Base-by-base conservation (phyloP, 1,140 invertebrate genomes). In the Apis florea region DNA sequence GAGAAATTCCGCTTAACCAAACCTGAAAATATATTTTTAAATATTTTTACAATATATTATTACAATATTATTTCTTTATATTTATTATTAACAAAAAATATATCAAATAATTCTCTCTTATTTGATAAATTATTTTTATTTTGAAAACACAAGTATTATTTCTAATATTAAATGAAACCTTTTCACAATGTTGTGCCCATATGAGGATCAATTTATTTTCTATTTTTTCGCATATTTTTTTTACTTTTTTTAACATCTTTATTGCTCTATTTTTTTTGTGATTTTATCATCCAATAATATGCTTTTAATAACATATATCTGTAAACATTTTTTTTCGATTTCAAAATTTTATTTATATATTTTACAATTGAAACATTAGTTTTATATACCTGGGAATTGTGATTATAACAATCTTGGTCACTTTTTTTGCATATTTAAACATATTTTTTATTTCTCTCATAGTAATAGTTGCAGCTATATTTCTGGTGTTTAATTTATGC, bases 231-330 rank as follows among this genome's bases (percentile, higher is more conserved):
- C 90, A 85, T 19, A 89, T 4, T 73, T 75, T 86, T 61, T 90
- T 91, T 0, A 90, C 70, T 71, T 88, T 86, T 49, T 81, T 59
- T 24, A 93, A 24, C 26, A 91, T 69, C 54, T 82, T 90, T 15
- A 92, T 81, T 0, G 87, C 83, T 5, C 40, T n/a, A 21, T 76
- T 86, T 83, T n/a, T 69, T 88, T n/a, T 81, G 88, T 40, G 66
- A 85, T 67, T 79, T 85, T 19, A 90, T 89, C 87, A 93, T 92
- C 26, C 86, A 76, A 72, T 89, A 93, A 66, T 93, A 93, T 1
- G 92, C 90, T 84, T 88, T 91, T 66, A 93, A 75, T 1, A 93
- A 59, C 24, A 89, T 79, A 81, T 91, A 93, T 72, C 93, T 94
- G 12, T 6, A 31, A 67, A 47, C 24, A 26, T 74, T 54, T 54